Percentiles rank a stretch among this genome's conserved stretches.
Evolutionary conservation across 1,140 invertebrate genomes (phyloP).

Genomic region (Rhopalosiphum maidis): DNA sequence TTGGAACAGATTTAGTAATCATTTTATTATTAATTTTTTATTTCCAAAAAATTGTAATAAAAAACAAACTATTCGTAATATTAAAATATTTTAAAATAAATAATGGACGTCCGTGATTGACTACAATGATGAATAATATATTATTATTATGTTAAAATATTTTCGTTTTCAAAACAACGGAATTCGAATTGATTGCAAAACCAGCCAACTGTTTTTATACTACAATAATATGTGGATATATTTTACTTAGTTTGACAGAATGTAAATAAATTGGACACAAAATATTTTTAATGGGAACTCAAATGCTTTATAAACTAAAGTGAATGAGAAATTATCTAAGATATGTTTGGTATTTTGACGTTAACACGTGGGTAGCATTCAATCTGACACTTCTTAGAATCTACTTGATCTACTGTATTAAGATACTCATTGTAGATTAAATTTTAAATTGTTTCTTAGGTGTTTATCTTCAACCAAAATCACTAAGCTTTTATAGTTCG

Average conservation of each 20-base stretch:
- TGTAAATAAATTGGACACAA: neutral
- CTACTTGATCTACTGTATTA: neutral
- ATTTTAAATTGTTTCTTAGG: neutral
- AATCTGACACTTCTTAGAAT: slow-evolving; percentile 29
- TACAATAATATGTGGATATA: neutral
- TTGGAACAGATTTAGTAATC: neutral
- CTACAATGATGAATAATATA: neutral
- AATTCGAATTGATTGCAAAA: neutral
- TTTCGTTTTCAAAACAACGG: neutral
- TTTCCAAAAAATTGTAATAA: neutral
- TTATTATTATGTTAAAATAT: neutral
- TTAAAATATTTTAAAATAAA: neutral
- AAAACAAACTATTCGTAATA: neutral
- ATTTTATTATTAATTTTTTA: no score
- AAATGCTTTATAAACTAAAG: neutral
- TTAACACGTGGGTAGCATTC: neutral
- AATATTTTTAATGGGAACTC: neutral
- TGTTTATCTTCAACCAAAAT: neutral
- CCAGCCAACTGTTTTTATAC: neutral
- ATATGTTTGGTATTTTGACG: slow-evolving; percentile 32
- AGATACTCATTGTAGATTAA: neutral
- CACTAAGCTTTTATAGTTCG: neutral
- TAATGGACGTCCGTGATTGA: neutral
- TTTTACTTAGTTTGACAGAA: neutral
- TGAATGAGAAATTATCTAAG: neutral